Percentiles rank a stretch among this genome's conserved stretches.
phyloP scores from a whole-genome alignment of 1,140 invertebrate species.

The Sminthurinus signatus region DNA sequence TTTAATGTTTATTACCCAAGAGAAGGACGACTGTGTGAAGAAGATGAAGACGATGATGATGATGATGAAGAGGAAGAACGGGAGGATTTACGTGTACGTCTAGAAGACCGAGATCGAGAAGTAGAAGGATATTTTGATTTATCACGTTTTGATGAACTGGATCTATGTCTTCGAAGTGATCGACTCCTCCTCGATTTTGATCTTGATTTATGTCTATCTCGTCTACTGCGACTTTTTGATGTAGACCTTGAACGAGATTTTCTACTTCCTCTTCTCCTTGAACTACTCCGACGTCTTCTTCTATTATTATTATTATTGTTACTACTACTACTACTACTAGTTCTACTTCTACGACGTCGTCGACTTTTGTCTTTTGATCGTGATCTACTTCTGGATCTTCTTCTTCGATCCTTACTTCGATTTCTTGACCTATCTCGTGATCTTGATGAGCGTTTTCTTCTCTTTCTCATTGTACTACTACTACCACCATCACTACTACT shows the following conservation, averaged over 20 bases:
- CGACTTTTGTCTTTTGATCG: constrained; percentile 13
- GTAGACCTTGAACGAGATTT: not conserved
- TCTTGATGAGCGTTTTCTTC: constrained; percentile 26
- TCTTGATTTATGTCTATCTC: not conserved
- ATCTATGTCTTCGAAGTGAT: not conserved
- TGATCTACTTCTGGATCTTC: constrained; percentile 33
- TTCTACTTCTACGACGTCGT: constrained; percentile 4
- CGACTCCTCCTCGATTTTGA: constrained; percentile 6
- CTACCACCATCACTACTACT: not conserved
- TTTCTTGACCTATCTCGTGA: constrained; percentile 11
- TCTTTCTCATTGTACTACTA: not conserved
- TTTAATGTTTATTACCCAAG: no score
- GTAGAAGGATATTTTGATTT: not conserved
- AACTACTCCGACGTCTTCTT: constrained; percentile 1
- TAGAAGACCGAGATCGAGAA: not conserved
- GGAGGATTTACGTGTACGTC: not conserved
- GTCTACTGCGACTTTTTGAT: not conserved
- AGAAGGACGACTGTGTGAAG: no score
- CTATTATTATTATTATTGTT: not conserved
- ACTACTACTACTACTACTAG: not conserved
- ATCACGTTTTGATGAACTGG: not conserved
- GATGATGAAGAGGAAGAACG: constrained; percentile 8
- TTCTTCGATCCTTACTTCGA: constrained; percentile 36
- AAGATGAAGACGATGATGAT: not conserved
- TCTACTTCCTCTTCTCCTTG: not conserved